Conservation (phyloP, 2,888 invertebrate species). For the Trichopoda pennipes region DNA sequence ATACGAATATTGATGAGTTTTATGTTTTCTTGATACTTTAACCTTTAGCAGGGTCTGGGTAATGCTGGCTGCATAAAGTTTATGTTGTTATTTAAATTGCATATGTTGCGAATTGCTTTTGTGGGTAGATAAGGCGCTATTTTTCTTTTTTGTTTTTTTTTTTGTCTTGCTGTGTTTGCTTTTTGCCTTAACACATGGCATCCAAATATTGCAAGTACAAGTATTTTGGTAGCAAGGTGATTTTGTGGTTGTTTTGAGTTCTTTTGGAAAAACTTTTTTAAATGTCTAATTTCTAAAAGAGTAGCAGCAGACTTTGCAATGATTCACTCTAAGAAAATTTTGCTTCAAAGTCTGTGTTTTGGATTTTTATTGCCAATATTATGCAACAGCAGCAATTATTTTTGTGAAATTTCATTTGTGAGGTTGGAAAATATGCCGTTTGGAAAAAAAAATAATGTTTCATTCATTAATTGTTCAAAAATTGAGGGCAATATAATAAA, state of each 20-base stretch:
- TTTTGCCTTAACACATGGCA: no score
- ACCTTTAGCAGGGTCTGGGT: slow-evolving; percentile 68
- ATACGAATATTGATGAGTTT: slow-evolving; percentile 56
- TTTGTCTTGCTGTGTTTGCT: no score
- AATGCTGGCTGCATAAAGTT: slow-evolving; percentile 38
- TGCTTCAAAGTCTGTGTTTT: neutral
- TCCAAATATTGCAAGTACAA: neutral
- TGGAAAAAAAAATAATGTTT: no score
- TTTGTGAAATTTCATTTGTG: no score
- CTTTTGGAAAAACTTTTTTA: neutral
- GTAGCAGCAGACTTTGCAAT: no score
- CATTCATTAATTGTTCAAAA: no score
- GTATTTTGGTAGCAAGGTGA: slow-evolving; percentile 24
- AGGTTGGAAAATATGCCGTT: no score
- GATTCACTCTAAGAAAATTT: no score
- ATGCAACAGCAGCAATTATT: no score
- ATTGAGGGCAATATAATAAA: no score
- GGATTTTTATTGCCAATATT: neutral
- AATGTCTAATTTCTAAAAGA: neutral
- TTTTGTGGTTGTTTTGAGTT: neutral
- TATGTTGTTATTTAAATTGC: neutral
- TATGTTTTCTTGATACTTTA: slow-evolving; percentile 64
- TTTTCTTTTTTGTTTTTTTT: no score
- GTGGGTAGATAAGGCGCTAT: slow-evolving; percentile 33
- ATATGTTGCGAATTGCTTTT: neutral